Evolutionary conservation across 2,888 invertebrate species (phyloP), one percentile per base, ranked within the genome.

Genomic region (Nymphalis c-album): DNA sequence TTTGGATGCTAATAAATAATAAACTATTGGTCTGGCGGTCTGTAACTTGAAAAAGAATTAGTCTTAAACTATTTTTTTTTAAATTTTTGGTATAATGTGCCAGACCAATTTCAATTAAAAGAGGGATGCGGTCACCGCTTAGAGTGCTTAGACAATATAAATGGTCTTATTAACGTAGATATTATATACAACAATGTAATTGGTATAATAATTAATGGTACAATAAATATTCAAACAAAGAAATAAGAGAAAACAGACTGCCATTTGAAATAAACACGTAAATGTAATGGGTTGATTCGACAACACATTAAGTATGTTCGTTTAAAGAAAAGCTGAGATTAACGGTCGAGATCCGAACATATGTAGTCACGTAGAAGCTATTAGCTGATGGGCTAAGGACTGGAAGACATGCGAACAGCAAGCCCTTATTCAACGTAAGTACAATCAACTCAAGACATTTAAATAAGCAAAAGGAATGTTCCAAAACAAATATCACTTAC

Each of bases 331-430:
- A 71, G 67, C 63, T 65, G 58, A 71, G 71, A 71, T 71, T 67
- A 70, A 68, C 70, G 63, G 57, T 63, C 76, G 78, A 82, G 87
- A 90, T 88, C 79, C 73, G 76, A 81, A 79, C 83, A 84, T 83
- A 84, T 84, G 75, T 71, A 86, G 88, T 89, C 91, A 91, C 90
- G 91, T 88, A 79, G 79, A 72, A 74, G 81, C 89, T 87, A 89
- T 91, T 86, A 89, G 83, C 80, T 78, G 76, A 68, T 78, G 79
- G 80, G 78, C 80, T 86, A 85, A 88, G 82, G 79, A 84, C 84
- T 83, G 71, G 74, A 74, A 83, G 80, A 87, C 87, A 90, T 85
- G 87, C 86, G 71, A 86, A 76, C 78, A 75, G 77, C 71, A 72
- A 63, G 67, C 67, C 70, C 69, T 68, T 64, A 51, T 66, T 69